phyloP scores from a whole-genome alignment of 2,888 invertebrate genomes.

The Caenorhabditis sp. region DNA sequence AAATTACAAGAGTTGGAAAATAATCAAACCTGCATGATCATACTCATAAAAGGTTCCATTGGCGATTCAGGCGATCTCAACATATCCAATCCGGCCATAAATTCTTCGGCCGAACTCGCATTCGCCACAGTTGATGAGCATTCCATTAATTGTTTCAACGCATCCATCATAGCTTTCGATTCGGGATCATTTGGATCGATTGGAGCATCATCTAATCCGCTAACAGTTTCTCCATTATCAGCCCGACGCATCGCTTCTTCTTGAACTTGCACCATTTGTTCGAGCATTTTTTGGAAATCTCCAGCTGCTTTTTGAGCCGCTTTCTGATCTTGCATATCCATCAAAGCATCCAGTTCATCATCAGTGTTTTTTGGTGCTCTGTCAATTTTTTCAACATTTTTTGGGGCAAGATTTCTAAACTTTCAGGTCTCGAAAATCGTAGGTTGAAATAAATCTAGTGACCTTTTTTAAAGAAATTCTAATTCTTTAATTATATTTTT shows the following conservation, averaged over 20 bases:
- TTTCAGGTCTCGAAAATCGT: too few species aligned
- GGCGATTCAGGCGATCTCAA: conserved; percentile 52
- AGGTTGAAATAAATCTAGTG: too few species aligned
- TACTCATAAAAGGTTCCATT: conserved; percentile 63
- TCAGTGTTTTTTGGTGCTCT: conserved; percentile 38
- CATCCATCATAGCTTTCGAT: conserved; percentile 53
- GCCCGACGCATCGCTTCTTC: conserved; percentile 31
- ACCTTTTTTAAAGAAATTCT: too few species aligned
- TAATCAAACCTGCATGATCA: conserved; percentile 59
- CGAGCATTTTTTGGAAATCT: conserved; percentile 56
- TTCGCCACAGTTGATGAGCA: conserved; percentile 43
- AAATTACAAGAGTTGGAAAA: neutral
- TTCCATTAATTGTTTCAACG: conserved; percentile 50
- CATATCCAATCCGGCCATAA: conserved; percentile 49
- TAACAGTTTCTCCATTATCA: neutral
- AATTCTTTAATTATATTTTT: too few species aligned
- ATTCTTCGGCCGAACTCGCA: conserved; percentile 43
- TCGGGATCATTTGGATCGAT: conserved; percentile 45
- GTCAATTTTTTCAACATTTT: too few species aligned
- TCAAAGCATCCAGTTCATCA: conserved; percentile 55
- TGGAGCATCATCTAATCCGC: conserved; percentile 11
- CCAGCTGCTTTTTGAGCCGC: conserved; percentile 56
- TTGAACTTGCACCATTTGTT: conserved; percentile 55
- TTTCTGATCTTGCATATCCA: conserved; percentile 49
- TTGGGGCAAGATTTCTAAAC: too few species aligned